Percentiles rank a stretch among this genome's conserved stretches.
Evolutionary conservation across 1,140 invertebrate genomes (phyloP).

Genomic region (Pachypsylla venusta): DNA sequence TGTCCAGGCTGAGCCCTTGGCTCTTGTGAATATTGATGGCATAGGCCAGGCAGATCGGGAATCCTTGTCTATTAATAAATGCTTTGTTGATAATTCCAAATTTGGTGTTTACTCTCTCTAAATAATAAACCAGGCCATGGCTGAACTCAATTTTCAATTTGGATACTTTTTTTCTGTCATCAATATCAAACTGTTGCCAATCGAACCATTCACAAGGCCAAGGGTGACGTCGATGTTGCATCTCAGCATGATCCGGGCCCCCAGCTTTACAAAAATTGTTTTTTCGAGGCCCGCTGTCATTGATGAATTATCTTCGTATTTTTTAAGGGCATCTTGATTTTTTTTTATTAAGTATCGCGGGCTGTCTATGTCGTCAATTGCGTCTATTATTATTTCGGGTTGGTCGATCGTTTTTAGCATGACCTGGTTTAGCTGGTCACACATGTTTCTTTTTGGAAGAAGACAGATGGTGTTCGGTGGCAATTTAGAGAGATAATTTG

Average conservation of each 20-base stretch:
- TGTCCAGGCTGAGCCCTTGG: conserved; percentile 30
- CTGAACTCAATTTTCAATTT: background rate
- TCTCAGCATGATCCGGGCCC: conserved; percentile 24
- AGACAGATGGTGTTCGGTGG: too few relatives aligned
- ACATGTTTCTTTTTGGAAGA: too few relatives aligned
- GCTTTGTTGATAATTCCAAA: conserved; percentile 27
- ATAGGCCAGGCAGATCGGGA: conserved; percentile 29
- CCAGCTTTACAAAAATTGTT: conserved; percentile 25
- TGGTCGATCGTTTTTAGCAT: too few relatives aligned
- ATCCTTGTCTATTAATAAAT: conserved; percentile 28
- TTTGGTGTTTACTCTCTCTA: conserved; percentile 23
- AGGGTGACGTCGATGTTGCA: conserved; percentile 27
- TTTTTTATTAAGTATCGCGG: too few relatives aligned
- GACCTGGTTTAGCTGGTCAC: too few relatives aligned
- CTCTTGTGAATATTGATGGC: conserved; percentile 31
- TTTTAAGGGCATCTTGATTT: too few relatives aligned
- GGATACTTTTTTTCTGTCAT: background rate
- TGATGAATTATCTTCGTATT: too few relatives aligned
- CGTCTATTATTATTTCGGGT: too few relatives aligned
- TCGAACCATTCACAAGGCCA: conserved; percentile 23
- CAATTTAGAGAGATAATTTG: too few relatives aligned
- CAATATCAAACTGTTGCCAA: conserved; percentile 15
- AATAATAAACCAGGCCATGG: conserved; percentile 13
- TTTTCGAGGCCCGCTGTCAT: conserved; percentile 21
- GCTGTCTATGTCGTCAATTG: too few relatives aligned